Evolutionary conservation across 1,140 invertebrate species (phyloP), one percentile per base, ranked within the genome.

Genomic region (Drosophila bocqueti): DNA sequence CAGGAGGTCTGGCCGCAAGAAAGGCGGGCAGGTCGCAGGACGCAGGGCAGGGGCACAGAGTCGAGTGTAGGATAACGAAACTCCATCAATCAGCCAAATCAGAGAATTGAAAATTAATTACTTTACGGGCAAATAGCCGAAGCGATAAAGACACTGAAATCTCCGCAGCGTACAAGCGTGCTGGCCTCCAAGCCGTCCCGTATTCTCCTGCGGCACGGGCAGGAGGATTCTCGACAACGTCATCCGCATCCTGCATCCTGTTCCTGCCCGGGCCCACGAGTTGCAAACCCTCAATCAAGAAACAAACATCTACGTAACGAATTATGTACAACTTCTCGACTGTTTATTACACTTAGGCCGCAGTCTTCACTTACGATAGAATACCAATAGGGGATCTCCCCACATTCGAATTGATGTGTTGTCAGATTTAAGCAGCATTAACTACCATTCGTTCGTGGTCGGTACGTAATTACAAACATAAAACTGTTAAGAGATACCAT

Each of bases 281-380:
- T 38, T 60, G 52, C 50, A 66, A 64, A 50, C 75, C 76, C 66
- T 67, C 79, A 71, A 65, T 69, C 63, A 72, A 55, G 57, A 59
- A 75, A 84, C 11, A 49, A 84, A 68, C 64, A 85, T 83, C 75
- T 86, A 85, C 83, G 83, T 86, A 87, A 86, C 50, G 29, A 62
- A 86, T 61, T 65, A 86, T 85, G 83, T 85, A 86, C 83, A 85
- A 85, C 60, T 79, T 79, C 55, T 83, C 54, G 65, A 87, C 74
- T 81, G 62, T 86, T 84, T 64, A 49, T 50, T 76, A 69, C 24
- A 36, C 46, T 52, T 45, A 21, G 66, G 38, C 63, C 6, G 47
- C 47, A 38, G 63, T 40, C 68, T 31, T 43, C 47, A 69, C 43
- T 29, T 73, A 73, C 54, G 54, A 74, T 73, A 73, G 16, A 42